These are phyloP conservation scores for Bubo bubo DNA, from an alignment of 2,113 vertebrate species.

Conservation along the genomic window DNA sequence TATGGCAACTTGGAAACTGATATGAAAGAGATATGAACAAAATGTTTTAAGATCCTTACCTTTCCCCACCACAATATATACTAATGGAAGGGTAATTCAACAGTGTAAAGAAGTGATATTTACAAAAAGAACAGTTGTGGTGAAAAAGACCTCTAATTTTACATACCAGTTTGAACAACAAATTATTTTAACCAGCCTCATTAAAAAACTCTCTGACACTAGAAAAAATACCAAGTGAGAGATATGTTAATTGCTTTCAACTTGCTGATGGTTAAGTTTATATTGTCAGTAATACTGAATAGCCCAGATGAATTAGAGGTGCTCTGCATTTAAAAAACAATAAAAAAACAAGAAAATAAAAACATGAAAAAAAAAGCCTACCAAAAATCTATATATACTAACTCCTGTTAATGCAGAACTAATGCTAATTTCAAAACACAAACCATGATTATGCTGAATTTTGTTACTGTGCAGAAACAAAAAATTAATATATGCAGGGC, in stretches of 20 bases:
- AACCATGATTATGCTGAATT: neutral
- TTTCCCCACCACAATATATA: neutral
- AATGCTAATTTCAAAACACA: neutral
- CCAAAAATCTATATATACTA: neutral
- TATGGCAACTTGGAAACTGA: neutral
- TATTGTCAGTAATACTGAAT: neutral
- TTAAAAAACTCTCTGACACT: neutral
- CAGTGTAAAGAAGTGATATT: neutral
- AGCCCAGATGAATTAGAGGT: neutral
- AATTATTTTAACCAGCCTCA: neutral
- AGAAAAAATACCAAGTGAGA: neutral
- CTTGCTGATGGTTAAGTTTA: neutral
- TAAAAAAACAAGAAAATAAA: neutral
- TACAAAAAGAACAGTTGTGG: neutral
- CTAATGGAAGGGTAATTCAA: neutral
- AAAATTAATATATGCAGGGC: neutral
- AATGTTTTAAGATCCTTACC: neutral
- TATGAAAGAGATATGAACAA: neutral
- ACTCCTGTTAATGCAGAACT: neutral
- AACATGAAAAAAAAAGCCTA: neutral
- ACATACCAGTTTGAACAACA: neutral
- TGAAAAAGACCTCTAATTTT: neutral
- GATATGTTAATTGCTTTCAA: neutral
- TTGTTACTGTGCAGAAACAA: neutral
- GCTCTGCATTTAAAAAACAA: neutral